Conservation (phyloP, 2,888 invertebrate species). For the Zygothrica quintamaculata region DNA sequence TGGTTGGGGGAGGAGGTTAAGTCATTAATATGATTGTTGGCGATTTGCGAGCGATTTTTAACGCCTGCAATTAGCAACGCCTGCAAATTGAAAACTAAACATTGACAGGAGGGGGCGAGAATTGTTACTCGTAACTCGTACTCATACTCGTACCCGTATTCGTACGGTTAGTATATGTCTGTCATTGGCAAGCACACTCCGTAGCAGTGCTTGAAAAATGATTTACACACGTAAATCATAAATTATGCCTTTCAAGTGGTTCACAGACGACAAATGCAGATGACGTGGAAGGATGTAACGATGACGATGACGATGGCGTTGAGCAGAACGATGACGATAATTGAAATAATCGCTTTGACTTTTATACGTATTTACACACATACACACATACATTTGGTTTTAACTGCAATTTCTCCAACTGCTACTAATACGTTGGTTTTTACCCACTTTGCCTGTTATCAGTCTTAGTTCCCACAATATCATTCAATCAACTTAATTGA, state of each 20-base stretch:
- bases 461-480: constrained; percentile 33
- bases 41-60: constrained; percentile 59
- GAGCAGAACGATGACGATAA: constrained; percentile 17
- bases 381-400: no score
- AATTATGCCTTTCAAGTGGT: constrained; percentile 73
- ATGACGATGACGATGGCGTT: constrained; percentile 26
- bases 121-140: no score
- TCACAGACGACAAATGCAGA: constrained; percentile 68
- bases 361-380: constrained; percentile 2
- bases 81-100: constrained; percentile 61
- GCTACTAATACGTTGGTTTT: background rate
- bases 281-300: constrained; percentile 38
- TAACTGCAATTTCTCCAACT: constrained; percentile 3
- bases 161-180: constrained; percentile 37
- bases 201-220: constrained; percentile 67
- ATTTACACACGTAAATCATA: constrained; percentile 79
- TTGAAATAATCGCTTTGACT: constrained; percentile 7
- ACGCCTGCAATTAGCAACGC: constrained; percentile 72
- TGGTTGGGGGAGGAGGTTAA: constrained; percentile 4
- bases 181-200: constrained; percentile 53
- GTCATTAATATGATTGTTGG: constrained; percentile 63
- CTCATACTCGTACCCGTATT: no score
- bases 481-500: constrained; percentile 46
- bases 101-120: background rate
- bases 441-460: constrained; percentile 7